Base-by-base conservation (phyloP, 2,113 vertebrate species). In the Motacilla tschutschensis region DNA sequence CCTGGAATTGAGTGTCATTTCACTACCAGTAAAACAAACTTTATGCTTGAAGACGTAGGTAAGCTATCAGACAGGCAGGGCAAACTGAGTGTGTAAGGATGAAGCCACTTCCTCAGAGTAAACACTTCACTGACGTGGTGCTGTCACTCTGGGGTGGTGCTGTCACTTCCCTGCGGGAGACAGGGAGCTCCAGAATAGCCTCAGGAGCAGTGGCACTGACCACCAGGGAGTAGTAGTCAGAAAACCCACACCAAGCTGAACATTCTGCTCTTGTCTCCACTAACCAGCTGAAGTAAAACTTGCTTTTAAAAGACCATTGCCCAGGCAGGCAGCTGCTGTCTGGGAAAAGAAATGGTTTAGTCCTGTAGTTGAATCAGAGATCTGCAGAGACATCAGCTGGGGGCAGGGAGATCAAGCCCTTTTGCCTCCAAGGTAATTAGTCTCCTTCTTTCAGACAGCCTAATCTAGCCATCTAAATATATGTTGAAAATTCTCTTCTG, bases 331-430 rank as follows among this genome's bases (percentile, higher is more conserved):
- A 80, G 53, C 22, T 74, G 53, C 43, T 10, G 0, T 28, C 17
- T 83, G 22, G 55, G 43, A 41, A 47, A 24, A 20, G 6, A 33
- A 47, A 5, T 5, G 13, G 2, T 48, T 60, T 46, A 38, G 29
- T 50, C 24, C 41, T 76, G 5, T 11, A 18, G 6, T 3, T 57
- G 36, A 67, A 48, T 54, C 15, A 31, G 6, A 80, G 35, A 14
- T 50, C 40, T 63, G 50, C 7, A 47, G 66, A 71, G 17, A 1
- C 3, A 3, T 54, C 31, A n/a, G 8, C 18, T 77, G 20, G 7
- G n/a, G n/a, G 2, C 57, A 17, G 28, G 12, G 58, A 67, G 29
- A 16, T 41, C 0, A 0, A 26, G 53, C 24, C 16, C 7, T 82
- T 76, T 24, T 65, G 26, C n/a, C 38, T 72, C 35, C 25, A 26